phyloP scores from a whole-genome alignment of 2,888 invertebrate species.

The Plebejus argus region DNA sequence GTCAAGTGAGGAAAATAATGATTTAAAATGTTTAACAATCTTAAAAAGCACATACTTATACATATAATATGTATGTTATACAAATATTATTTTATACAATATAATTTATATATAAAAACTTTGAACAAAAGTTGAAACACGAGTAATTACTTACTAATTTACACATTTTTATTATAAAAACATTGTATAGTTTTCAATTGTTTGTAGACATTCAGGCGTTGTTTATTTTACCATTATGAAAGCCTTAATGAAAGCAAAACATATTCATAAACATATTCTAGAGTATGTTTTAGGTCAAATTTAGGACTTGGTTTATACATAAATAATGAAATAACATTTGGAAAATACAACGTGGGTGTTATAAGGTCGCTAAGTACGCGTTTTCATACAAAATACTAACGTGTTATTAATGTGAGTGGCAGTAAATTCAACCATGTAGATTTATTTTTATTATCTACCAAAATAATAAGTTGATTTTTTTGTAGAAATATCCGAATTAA shows the following conservation, averaged over 20 bases:
- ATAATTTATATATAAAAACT: neutral
- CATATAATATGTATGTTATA: no score
- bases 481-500: no score
- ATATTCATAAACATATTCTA: neutral
- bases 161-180: neutral
- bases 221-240: conserved; percentile 4
- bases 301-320: neutral
- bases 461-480: no score
- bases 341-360: neutral
- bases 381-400: neutral
- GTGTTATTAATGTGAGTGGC: neutral
- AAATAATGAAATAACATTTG: neutral
- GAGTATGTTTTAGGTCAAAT: neutral
- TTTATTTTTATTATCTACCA: no score
- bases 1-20: neutral
- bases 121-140: neutral
- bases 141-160: no score
- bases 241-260: neutral
- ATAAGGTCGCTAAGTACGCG: neutral
- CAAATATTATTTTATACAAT: no score
- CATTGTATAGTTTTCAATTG: conserved; percentile 17
- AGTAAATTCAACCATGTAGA: no score
- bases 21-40: no score
- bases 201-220: neutral
- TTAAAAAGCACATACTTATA: no score